These are phyloP conservation scores for Scolopax bukidnonensis DNA, from an alignment of 2,797 vertebrate genomes.

Conservation along the genomic window DNA sequence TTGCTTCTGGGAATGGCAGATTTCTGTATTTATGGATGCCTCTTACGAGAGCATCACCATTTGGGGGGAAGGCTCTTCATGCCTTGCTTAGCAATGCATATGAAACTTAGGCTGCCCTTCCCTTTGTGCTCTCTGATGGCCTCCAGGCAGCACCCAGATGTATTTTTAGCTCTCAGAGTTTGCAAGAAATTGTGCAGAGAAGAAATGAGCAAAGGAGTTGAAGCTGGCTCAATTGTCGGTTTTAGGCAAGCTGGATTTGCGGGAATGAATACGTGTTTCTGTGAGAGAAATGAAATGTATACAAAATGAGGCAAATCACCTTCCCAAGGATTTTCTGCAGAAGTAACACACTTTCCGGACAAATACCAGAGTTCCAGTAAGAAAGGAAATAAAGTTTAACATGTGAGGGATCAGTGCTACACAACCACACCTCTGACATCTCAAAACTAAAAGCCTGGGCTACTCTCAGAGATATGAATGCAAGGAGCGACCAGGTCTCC, in stretches of 20 bases:
- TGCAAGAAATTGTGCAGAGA: slow-evolving; percentile 31
- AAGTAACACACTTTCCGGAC: not conserved
- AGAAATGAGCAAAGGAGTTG: slow-evolving; percentile 3
- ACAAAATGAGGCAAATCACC: slow-evolving; percentile 12
- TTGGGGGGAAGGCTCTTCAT: slow-evolving; percentile 30
- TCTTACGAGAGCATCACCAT: not conserved
- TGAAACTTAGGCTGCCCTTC: slow-evolving; percentile 26
- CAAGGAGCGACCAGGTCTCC: not conserved
- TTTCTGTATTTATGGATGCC: slow-evolving; percentile 34
- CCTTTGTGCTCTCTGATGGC: not conserved
- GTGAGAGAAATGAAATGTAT: not conserved
- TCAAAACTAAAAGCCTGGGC: not conserved
- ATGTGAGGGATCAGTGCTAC: not conserved
- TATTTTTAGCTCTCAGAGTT: slow-evolving; percentile 46
- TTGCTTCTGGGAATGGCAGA: slow-evolving; percentile 32
- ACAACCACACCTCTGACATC: not conserved
- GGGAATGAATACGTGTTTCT: not conserved
- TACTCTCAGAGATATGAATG: not conserved
- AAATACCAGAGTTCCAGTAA: not conserved
- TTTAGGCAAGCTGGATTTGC: not conserved
- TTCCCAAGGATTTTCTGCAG: slow-evolving; percentile 16
- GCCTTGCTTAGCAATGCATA: slow-evolving; percentile 46
- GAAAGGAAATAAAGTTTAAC: not conserved
- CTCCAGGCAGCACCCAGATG: slow-evolving; percentile 41
- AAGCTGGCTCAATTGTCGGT: not conserved